Evolutionary conservation across 2,888 invertebrate genomes (phyloP).

Genomic region (Ecliptopera silaceata): DNA sequence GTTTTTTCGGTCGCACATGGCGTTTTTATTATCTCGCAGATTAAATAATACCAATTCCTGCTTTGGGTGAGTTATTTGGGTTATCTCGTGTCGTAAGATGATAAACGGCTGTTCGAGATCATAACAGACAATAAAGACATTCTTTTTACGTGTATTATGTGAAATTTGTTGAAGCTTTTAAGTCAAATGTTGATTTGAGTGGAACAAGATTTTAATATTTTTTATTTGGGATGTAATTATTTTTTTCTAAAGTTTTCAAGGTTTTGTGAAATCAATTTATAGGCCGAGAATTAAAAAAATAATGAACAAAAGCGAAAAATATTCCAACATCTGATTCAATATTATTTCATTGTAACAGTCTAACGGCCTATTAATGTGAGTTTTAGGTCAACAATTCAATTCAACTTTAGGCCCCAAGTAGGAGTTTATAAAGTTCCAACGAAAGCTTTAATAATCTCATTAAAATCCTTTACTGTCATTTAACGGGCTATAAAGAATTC

Average conservation of each 20-base stretch:
- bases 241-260: no score
- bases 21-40: conserved; percentile 24
- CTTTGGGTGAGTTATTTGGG: conserved; percentile 55
- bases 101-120: conserved; percentile 37
- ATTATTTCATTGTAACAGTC: conserved; percentile 1
- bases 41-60: conserved; percentile 27
- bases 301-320: no score
- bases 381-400: conserved; percentile 17
- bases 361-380: conserved; percentile 9
- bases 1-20: conserved; percentile 1
- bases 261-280: no score
- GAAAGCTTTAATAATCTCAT: conserved; percentile 63
- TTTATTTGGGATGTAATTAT: no score
- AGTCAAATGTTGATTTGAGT: no score
- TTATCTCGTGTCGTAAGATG: conserved; percentile 55
- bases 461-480: conserved; percentile 71
- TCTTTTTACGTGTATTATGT: conserved; percentile 17
- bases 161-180: no score
- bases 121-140: conserved; percentile 33
- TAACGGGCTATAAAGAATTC: conserved; percentile 71
- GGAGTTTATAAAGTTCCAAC: conserved; percentile 19
- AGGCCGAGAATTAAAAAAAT: no score
- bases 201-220: no score
- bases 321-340: not conserved
- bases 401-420: conserved; percentile 6